Base-by-base conservation (phyloP, 2,888 invertebrate genomes). In the Ochropacha duplaris region DNA sequence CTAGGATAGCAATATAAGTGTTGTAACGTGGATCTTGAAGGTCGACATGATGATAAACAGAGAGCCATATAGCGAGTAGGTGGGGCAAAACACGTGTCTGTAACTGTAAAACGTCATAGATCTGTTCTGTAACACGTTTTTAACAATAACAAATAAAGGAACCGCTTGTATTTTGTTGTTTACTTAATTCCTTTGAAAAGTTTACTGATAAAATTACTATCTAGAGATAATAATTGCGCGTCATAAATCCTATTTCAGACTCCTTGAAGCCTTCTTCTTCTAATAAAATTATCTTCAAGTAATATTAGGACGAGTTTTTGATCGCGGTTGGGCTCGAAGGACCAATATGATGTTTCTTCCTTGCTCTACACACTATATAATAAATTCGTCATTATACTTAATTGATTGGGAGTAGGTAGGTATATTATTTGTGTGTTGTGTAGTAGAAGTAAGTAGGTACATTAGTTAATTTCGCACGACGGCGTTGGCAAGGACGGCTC, bases 401-500 rank as follows among this genome's bases (percentile, higher is more conserved):
- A 44, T 44, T 44, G 8, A 44, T 44, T 16, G 16, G 44, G 19
- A 44, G 19, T 44, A 44, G 19, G 19, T 44, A 44, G 19, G 44
- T n/a, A 19, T 44, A 11, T 44, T 44, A 44, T 19, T 44, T 19
- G 44, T 19, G 44, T 44, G 44, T 9, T n/a, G 12, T 19, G 44
- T 19, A 44, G 9, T 12, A 8, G 8, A 5, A 4, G 5, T 3
- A 26, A 5, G 26, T 3, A n/a, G 16, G 44, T 44, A 19, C 44
- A 44, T 59, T 52, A 52, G 60, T 56, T 70, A 72, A 70, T 68
- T 75, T 74, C 63, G 67, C 68, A 66, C 62, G 57, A 57, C 57
- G 56, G 58, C 54, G 55, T 55, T 61, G 56, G 68, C 86, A 86
- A 87, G 86, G 86, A 78, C 86, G 72, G 31, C 12, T 55, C 59